These are phyloP conservation scores for Cybosia mesomella DNA, from an alignment of 2,888 invertebrate genomes.

Conservation along the genomic window DNA sequence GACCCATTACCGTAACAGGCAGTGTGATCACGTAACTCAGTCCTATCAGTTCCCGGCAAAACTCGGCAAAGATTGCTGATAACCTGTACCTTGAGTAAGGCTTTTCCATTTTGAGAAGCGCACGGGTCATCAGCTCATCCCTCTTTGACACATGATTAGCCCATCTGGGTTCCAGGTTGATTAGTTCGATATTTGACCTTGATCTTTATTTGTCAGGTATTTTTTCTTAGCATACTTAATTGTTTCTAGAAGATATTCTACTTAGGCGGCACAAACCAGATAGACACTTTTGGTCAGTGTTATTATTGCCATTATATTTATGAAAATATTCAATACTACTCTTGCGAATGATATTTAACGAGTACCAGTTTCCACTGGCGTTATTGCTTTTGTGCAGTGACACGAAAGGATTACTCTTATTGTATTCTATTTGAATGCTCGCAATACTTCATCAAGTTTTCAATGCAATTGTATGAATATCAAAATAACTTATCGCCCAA, in stretches of 20 bases:
- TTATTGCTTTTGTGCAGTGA: slow-evolving; percentile 81
- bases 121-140: no score
- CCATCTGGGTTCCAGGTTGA: no score
- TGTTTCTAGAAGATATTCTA: background rate
- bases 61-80: no score
- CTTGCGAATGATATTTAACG: slow-evolving; percentile 78
- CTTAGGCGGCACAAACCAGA: background rate
- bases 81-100: no score
- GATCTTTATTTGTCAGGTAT: no score
- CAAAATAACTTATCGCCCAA: slow-evolving; percentile 22
- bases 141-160: no score
- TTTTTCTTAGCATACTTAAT: background rate
- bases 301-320: background rate
- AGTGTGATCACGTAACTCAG: no score
- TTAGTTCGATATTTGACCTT: no score
- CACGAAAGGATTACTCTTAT: slow-evolving; percentile 72
- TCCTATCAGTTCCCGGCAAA: no score
- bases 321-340: slow-evolving; percentile 63
- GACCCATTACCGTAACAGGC: no score
- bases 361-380: slow-evolving; percentile 75
- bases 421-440: slow-evolving; percentile 67
- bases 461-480: slow-evolving; percentile 47
- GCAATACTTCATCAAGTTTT: slow-evolving; percentile 62
- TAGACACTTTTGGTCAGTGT: background rate
- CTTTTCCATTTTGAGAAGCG: no score